Percentiles rank a stretch among this genome's conserved stretches.
Evolutionary conservation across 2,113 vertebrate genomes (phyloP).

Genomic region (Mustela lutreola): DNA sequence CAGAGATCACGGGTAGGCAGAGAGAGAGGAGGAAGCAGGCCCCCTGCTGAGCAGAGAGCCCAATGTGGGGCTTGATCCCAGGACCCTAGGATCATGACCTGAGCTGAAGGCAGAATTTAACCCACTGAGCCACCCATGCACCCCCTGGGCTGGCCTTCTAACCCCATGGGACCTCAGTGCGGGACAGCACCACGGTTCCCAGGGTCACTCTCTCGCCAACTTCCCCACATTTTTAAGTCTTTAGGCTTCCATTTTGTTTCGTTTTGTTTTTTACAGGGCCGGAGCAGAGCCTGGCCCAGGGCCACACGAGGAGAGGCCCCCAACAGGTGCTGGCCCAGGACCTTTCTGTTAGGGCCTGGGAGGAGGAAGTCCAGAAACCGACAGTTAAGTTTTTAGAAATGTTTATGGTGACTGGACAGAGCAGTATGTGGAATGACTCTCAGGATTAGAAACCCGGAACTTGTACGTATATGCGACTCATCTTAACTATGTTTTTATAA

Average conservation of each 20-base stretch:
- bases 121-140: too few species aligned
- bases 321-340: not conserved
- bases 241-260: not conserved
- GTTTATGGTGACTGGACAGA: not conserved
- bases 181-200: not conserved
- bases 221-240: not conserved
- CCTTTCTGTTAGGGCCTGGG: not conserved
- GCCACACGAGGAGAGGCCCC: not conserved
- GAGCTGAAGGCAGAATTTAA: too few species aligned
- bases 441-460: not conserved
- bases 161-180: not conserved
- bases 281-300: not conserved
- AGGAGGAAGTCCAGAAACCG: not conserved
- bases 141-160: not conserved
- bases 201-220: not conserved
- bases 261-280: not conserved
- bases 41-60: too few species aligned
- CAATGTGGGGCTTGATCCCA: too few species aligned
- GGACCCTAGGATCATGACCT: too few species aligned
- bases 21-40: too few species aligned
- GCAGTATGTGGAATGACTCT: accelerated
- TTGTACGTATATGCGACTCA: accelerated
- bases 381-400: not conserved
- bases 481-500: not conserved
- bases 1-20: too few species aligned